These are phyloP conservation scores for Aplodontia rufa DNA, from an alignment of 2,113 vertebrate genomes.

Conservation along the genomic window DNA sequence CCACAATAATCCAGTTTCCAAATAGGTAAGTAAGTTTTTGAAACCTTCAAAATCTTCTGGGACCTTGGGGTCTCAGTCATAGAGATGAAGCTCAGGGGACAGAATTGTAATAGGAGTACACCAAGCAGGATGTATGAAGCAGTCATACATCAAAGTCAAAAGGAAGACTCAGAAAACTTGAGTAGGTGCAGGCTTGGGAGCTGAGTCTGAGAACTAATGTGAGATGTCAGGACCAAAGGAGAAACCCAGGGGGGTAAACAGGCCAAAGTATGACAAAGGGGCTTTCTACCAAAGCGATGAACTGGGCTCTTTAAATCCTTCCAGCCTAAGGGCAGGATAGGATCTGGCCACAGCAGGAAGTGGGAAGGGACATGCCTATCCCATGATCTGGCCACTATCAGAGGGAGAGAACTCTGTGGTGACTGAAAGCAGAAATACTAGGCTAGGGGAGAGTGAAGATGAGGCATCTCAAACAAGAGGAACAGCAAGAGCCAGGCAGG, in stretches of 20 bases:
- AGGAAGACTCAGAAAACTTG: background rate
- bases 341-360: background rate
- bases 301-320: background rate
- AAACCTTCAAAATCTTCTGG: background rate
- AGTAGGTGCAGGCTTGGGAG: background rate
- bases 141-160: too few relatives aligned
- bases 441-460: background rate
- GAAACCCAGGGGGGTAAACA: background rate
- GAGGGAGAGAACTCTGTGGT: background rate
- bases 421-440: background rate
- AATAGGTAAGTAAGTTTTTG: background rate
- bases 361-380: background rate
- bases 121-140: background rate
- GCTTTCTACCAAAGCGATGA: background rate
- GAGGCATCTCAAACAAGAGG: background rate
- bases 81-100: background rate
- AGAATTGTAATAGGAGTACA: background rate
- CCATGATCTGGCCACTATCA: background rate
- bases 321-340: background rate
- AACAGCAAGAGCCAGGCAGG: background rate
- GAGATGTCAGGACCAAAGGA: background rate
- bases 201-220: background rate
- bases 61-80: background rate
- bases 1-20: background rate
- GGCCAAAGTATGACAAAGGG: background rate